Conservation (phyloP, 2,888 invertebrate species). For the Cynaeus angustus region DNA sequence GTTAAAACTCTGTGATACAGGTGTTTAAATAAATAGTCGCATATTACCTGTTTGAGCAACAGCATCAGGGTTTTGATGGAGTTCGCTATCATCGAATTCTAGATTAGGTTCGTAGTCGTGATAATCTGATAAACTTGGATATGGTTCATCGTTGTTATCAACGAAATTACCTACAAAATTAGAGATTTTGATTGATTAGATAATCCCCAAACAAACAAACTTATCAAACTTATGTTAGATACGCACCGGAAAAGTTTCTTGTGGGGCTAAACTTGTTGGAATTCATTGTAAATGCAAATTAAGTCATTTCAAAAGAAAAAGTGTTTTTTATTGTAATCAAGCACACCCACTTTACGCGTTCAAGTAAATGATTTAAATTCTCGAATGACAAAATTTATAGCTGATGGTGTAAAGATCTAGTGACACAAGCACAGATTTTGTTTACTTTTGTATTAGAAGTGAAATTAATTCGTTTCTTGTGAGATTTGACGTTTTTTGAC, state of each 20-base stretch:
- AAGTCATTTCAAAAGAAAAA: constrained; percentile 44
- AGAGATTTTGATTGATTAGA: neutral
- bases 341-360: constrained; percentile 38
- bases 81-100: constrained; percentile 96
- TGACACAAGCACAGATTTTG: too few relatives aligned
- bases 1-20: constrained; percentile 35
- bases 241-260: constrained; percentile 39
- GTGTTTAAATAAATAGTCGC: neutral
- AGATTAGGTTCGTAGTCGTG: constrained; percentile 96
- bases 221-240: constrained; percentile 1
- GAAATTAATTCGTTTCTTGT: neutral
- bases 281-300: constrained; percentile 43
- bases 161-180: constrained; percentile 44
- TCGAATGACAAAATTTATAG: neutral
- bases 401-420: neutral
- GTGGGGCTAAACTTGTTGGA: constrained; percentile 40
- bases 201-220: neutral
- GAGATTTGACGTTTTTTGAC: constrained; percentile 43
- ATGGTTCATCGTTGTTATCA: constrained; percentile 77
- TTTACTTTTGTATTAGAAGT: too few relatives aligned
- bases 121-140: constrained; percentile 91
- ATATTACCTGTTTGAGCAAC: constrained; percentile 79
- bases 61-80: constrained; percentile 78
- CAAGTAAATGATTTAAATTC: constrained; percentile 13
- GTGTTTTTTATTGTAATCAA: constrained; percentile 17